Conservation (phyloP, 2,113 vertebrate genomes). For the Montifringilla adamsi region DNA sequence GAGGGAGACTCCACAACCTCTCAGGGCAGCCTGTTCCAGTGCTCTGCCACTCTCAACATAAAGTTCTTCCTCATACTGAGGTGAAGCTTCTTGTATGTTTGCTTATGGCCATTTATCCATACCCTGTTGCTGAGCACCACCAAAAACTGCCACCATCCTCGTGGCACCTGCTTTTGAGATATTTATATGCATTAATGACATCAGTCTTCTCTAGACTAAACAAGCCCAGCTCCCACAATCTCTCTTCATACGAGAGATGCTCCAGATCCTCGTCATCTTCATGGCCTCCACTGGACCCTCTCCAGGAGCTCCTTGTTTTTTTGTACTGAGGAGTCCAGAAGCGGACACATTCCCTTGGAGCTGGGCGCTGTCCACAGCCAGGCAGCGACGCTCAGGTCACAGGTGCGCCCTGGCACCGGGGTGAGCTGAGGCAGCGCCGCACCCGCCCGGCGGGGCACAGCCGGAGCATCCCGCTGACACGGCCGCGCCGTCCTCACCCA, state of each 20-base stretch:
- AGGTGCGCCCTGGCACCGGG: neutral
- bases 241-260: neutral
- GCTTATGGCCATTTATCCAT: neutral
- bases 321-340: neutral
- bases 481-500: neutral
- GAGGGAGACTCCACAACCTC: neutral
- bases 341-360: rapidly evolving
- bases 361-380: too few species aligned
- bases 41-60: neutral
- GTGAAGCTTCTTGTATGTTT: neutral
- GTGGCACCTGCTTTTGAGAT: rapidly evolving
- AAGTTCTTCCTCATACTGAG: neutral
- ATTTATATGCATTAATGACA: neutral
- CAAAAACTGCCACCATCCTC: neutral
- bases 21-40: too few species aligned
- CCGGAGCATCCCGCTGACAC: neutral
- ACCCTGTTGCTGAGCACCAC: neutral
- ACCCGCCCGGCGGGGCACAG: neutral
- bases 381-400: neutral
- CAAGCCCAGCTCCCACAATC: neutral
- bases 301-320: neutral
- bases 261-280: neutral
- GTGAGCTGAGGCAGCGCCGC: neutral
- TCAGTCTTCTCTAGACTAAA: neutral
- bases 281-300: neutral